A percentile compares a stretch with the other conserved stretches of the same genome.
These are phyloP conservation scores for Phortica variegata DNA, from an alignment of 1,140 invertebrate genomes.

Conservation along the genomic window DNA sequence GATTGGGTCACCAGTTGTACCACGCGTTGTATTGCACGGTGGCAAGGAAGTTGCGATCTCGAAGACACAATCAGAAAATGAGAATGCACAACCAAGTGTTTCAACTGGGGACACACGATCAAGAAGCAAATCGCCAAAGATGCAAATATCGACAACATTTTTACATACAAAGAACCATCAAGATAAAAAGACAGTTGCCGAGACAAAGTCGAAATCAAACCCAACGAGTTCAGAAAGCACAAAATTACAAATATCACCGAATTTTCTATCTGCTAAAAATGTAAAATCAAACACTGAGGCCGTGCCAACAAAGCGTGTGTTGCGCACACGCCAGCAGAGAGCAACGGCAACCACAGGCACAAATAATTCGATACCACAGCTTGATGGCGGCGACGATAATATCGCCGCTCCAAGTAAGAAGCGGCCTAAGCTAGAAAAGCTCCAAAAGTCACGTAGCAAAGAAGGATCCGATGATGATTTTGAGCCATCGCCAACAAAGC, in stretches of 20 bases:
- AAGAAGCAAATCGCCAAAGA: constrained; percentile 44
- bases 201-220: neutral
- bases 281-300: neutral
- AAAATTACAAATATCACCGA: constrained; percentile 26
- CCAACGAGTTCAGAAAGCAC: constrained; percentile 6
- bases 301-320: constrained; percentile 11
- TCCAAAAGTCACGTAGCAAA: constrained; percentile 23
- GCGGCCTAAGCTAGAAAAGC: constrained; percentile 28
- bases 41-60: too few species aligned
- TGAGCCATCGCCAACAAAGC: constrained; percentile 26
- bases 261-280: constrained; percentile 19
- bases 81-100: constrained; percentile 25
- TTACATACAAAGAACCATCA: constrained; percentile 9
- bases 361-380: constrained; percentile 50
- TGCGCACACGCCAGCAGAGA: constrained; percentile 27
- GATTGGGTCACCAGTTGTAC: constrained; percentile 38
- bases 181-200: neutral
- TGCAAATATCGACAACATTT: constrained; percentile 37
- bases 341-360: constrained; percentile 9
- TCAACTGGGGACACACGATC: constrained; percentile 13
- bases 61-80: constrained; percentile 18
- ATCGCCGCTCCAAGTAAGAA: constrained; percentile 23
- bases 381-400: constrained; percentile 62
- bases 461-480: constrained; percentile 32
- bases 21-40: constrained; percentile 33